Evolutionary conservation across 2,797 vertebrate species (phyloP).

Genomic region (Sebastes trivittatus): DNA sequence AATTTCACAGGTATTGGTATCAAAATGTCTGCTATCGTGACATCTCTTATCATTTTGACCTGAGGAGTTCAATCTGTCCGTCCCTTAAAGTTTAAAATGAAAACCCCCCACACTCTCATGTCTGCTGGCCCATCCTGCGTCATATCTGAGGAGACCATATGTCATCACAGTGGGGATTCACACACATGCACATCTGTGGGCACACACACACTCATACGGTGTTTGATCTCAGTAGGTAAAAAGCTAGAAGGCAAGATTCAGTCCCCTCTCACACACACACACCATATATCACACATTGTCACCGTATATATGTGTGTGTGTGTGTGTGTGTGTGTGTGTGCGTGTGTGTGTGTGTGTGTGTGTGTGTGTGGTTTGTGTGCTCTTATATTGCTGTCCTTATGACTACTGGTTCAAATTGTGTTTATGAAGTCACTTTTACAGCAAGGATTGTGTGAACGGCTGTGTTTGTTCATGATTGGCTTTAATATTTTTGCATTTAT

Average conservation of each 20-base stretch:
- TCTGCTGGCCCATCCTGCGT: conserved; percentile 16
- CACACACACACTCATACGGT: conserved; percentile 23
- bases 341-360: neutral
- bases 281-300: neutral
- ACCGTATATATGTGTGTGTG: neutral
- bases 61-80: neutral
- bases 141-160: conserved; percentile 38
- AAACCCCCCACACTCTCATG: neutral
- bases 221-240: conserved; percentile 52
- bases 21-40: too few species aligned
- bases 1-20: too few species aligned
- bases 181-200: conserved; percentile 18
- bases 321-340: neutral
- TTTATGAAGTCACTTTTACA: neutral
- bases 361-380: neutral
- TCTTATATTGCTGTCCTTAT: neutral
- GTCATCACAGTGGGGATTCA: conserved; percentile 21
- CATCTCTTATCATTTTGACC: neutral
- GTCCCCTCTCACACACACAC: neutral
- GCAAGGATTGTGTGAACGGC: neutral
- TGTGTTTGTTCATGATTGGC: neutral
- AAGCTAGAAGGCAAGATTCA: conserved; percentile 14
- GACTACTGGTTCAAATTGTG: neutral
- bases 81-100: neutral
- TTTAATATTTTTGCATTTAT: neutral